Base-by-base conservation (phyloP, 2,888 invertebrate species). In the Clepsis dumicolana region DNA sequence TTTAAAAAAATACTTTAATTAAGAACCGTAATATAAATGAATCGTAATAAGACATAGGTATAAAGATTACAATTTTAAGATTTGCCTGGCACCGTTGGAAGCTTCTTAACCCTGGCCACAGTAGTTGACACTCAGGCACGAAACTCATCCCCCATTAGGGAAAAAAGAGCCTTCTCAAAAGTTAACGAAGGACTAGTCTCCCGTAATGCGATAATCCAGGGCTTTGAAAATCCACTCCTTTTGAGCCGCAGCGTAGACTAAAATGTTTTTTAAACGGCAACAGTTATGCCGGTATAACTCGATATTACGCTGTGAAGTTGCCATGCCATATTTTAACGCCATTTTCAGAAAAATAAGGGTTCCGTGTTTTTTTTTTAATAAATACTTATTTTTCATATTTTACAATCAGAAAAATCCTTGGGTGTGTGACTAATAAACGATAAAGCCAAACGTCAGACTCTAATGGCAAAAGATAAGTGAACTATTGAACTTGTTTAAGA, bases 131-230 rank as follows among this genome's bases (percentile, higher is more conserved):
- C 71, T 71, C 64, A 56, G 32, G 12, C 44, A 65, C 54, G 41
- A 21, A 35, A 21, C 71, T 71, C 71, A 72, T 72, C 73, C 71
- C 71, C 74, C 72, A 74, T 75, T 74, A 74, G 56, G 60, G 68
- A 65, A 72, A n/a, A 74, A 62, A 66, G 32, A 75, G 71, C 72
- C 71, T 72, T 69, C 68, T 73, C 72, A 71, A 72, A 77, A 76
- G 73, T 74, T 76, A 78, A 77, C 76, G 77, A 77, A 76, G 72
- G 73, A 73, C 74, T 74, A 73, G 67, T 54, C 65, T 64, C 60
- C 73, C 57, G 73, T 77, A 77, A 77, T 75, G 70, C 74, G 73
- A 75, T 77, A 78, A 78, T 73, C 76, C 75, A 50, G 65, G 62
- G 70, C 68, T 71, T 64, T 66, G 68, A 65, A 72, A 73, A 68